phyloP scores from a whole-genome alignment of 1,140 invertebrate genomes.

The Bactericera cockerelli region DNA sequence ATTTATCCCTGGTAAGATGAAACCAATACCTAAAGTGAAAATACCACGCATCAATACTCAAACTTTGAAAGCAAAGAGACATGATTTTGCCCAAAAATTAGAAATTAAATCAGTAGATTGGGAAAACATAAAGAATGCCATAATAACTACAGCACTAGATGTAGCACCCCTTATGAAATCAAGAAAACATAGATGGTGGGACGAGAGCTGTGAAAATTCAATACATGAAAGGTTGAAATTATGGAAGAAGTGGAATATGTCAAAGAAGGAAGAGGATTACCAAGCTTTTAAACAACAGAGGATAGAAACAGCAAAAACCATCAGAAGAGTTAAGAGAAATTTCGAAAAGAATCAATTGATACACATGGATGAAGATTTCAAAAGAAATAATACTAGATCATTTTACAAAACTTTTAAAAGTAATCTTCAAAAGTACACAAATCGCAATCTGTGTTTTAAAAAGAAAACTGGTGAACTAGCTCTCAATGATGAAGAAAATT shows the following conservation, averaged over 20 bases:
- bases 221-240: not conserved
- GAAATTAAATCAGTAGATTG: not conserved
- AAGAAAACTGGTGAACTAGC: constrained; percentile 7
- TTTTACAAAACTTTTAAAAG: constrained; percentile 9
- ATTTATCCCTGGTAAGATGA: not conserved
- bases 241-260: not conserved
- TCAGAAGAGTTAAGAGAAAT: too few species aligned
- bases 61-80: not conserved
- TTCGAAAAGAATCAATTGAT: too few species aligned
- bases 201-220: not conserved
- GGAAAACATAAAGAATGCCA: not conserved
- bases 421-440: not conserved
- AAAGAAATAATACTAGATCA: too few species aligned
- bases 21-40: not conserved
- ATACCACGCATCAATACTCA: not conserved
- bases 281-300: constrained; percentile 5
- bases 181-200: not conserved
- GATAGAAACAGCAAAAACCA: not conserved
- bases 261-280: not conserved
- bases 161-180: not conserved
- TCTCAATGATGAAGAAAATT: not conserved
- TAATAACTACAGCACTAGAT: too few species aligned
- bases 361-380: too few species aligned
- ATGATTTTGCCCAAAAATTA: not conserved
- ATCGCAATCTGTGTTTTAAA: not conserved